phyloP scores from a whole-genome alignment of 2,113 vertebrate species.

The Laticauda colubrina region DNA sequence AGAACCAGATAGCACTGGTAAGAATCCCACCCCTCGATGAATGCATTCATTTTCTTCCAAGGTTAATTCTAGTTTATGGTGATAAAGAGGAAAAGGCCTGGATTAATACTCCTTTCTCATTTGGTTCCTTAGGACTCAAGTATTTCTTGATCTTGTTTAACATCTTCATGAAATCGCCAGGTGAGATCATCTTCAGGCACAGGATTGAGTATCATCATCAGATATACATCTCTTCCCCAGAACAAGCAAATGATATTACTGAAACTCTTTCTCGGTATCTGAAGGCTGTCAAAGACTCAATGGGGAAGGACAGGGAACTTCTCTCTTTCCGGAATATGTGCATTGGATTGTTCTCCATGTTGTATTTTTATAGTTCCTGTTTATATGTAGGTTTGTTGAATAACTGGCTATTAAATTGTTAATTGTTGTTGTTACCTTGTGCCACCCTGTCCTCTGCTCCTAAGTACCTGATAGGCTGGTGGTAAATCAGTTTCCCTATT shows the following conservation, averaged over 20 bases:
- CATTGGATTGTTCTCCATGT: neutral
- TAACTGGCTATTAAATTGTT: neutral
- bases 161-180: neutral
- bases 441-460: neutral
- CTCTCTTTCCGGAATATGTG: neutral
- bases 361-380: neutral
- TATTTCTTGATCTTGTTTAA: neutral
- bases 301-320: neutral
- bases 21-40: no score
- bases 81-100: neutral
- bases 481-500: neutral
- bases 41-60: neutral
- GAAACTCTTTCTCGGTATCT: neutral
- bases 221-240: neutral
- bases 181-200: neutral
- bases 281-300: neutral
- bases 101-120: neutral
- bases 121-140: neutral
- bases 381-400: neutral
- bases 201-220: neutral
- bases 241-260: neutral
- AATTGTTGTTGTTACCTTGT: neutral
- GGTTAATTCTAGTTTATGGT: neutral
- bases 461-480: neutral
- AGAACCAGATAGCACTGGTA: no score